Evolutionary conservation across 2,113 vertebrate genomes (phyloP), one percentile per base, ranked within the genome.

Genomic region (Lagenorhynchus albirostris): DNA sequence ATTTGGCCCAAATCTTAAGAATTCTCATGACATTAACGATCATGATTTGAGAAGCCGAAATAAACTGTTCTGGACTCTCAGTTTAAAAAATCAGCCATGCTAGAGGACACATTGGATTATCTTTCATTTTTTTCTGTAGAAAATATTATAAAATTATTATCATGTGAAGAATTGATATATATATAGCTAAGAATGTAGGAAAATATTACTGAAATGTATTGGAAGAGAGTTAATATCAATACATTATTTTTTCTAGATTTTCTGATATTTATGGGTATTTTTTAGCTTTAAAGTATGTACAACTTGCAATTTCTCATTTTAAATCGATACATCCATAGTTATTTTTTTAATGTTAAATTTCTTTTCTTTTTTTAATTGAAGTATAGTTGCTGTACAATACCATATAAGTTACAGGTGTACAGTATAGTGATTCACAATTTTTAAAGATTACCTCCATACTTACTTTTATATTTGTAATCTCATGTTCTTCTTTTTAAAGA

Each of bases 121-220:
- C 58, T 91, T 85, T 74, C 31, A 25, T 9, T 71, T 89, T 44
- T 96, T 89, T 80, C 47, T 83, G 21, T 33, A 89, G 68, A 81
- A 97, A 97, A 91, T 94, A 92, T 63, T 86, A 77, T 55, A 62
- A 90, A 95, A 70, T 44, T 89, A 9, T 65, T 89, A 62, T 60
- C n/a, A 76, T 95, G 13, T 89, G 58, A 95, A 91, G 17, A 95
- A 41, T 33, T 65, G 26, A 85, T 91, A 94, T 41, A 5, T 55
- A 79, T 53, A n/a, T 44, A 79, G 14, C 55, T 58, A 84, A 73
- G 36, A 76, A 55, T 68, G 5, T 74, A 65, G 5, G 14, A 23
- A 84, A 62, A 14, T 89, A 63, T 94, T 62, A 58, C 21, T 70
- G 33, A 74, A 71, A 44, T 80, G 1, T 60, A 33, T 31, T 71